Base-by-base conservation (phyloP, 2,113 vertebrate genomes). In the Leptobrachium ailaonicum region DNA sequence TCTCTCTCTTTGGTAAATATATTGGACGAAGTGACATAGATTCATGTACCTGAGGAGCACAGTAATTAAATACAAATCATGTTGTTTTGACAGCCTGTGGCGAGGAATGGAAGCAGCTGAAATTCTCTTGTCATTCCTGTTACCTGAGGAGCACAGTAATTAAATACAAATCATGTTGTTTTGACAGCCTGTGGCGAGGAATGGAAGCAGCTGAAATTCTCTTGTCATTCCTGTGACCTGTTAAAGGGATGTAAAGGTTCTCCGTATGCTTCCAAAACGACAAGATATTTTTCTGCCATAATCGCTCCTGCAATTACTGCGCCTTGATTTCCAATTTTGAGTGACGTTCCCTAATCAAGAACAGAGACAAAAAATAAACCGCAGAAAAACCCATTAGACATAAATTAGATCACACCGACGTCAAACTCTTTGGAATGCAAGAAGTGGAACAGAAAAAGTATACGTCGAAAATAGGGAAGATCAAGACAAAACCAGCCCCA, bases 51-150 rank as follows among this genome's bases (percentile, higher is more conserved):
- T 32, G 20, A 32, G 20, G 20, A 58, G 79, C 63, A 50, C 13
- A 74, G 79, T 81, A 81, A 81, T 81, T 81, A 81, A 81, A 81
- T 81, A 81, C 79, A 75, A 74, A 81, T 75, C 72, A 81, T 69
- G 79, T 74, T 75, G 79, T 81, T 81, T 81, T 81, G 79, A 81
- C 79, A 81, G 50, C 47, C 64, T 64, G 56, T 54, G 41, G 53
- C 53, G 72, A 81, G 67, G 66, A 75, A 58, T 69, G 41, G 20
- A 74, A 50, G 79, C 71, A 75, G 79, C 71, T 58, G 42, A 69
- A 81, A 75, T 69, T 75, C 72, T 75, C 71, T 58, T 75, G 79
- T 81, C 79, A 81, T 69, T 81, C 66, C 71, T 53, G 54, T 81
- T 64, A 81, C 79, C 79, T 69, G 43, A 54, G 53, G 53, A 75